Evolutionary conservation across 2,888 invertebrate genomes (phyloP), one percentile per base, ranked within the genome.

Genomic region (Panzeria rudis): DNA sequence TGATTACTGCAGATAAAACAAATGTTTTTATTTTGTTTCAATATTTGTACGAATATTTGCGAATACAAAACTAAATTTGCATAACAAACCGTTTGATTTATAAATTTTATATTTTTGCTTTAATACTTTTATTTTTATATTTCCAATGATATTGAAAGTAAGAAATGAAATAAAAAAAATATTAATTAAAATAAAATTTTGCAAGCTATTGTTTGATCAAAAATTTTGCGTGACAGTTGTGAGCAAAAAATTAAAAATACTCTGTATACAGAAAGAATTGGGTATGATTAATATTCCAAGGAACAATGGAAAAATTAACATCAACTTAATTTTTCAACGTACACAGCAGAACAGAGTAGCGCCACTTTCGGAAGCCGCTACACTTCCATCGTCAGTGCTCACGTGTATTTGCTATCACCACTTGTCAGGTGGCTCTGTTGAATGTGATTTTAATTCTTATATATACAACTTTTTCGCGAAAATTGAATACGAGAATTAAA

Each of bases 81-180:
- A 75, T 82, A 76, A 76, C 76, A 76, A 76, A 64, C 69, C 35
- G 62, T 82, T 82, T 56, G 47, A 56, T 64, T 76, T 71, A 54
- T 71, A 56, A 71, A 64, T 54, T 66, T 50, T 25, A 50, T 56
- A 50, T 54, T 56, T 62, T 41, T 73, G 23, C 35, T 20, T 38
- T 13, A 32, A 17, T 38, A 25, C 23, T 59, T 68, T 68, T 38
- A 35, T 25, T 77, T 66, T 35, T n/a, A 56, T 20, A n/a, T 23
- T 35, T 20, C 8, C 20, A 54, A 20, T 13, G 29, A 20, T 64
- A 66, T 66, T 41, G 44, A 76, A 76, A 66, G 56, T 66, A 38
- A 20, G 15, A 35, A 56, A 56, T 56, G 54, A 8, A 41, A 41
- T 29, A 64, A 64, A 15, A 32, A 47, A 15, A 1, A 23, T 15